A percentile compares a stretch with the other conserved stretches of the same genome.
Evolutionary conservation across 2,888 invertebrate genomes (phyloP).

Genomic region (Dichetophora obliterata): DNA sequence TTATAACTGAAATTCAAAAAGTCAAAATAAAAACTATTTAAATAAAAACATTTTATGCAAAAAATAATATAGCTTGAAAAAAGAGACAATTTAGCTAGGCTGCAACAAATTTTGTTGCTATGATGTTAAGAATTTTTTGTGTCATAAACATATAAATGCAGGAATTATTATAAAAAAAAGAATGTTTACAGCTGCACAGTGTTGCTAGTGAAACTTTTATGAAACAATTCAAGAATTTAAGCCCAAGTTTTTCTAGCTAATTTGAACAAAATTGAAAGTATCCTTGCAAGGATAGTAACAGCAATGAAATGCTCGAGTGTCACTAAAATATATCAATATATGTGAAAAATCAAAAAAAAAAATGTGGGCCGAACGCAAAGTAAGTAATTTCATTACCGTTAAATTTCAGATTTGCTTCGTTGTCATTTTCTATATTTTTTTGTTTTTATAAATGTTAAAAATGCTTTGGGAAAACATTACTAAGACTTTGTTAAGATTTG

Average conservation of each 20-base stretch:
- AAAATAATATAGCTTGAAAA: neutral
- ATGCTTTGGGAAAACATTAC: neutral
- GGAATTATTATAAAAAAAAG: too few species aligned
- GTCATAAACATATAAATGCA: too few species aligned
- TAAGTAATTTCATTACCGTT: conserved; percentile 34
- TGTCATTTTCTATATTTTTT: neutral
- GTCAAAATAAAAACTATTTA: neutral
- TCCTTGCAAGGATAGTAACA: neutral
- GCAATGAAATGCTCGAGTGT: neutral
- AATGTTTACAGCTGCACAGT: too few species aligned
- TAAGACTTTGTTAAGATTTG: too few species aligned
- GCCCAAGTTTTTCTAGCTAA: neutral
- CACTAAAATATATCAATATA: neutral
- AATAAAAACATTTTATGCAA: neutral
- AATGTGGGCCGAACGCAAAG: conserved; percentile 45
- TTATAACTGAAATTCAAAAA: conserved; percentile 12
- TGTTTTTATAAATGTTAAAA: neutral
- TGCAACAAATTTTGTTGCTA: too few species aligned
- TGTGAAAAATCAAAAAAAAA: conserved; percentile 36
- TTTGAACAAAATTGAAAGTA: neutral
- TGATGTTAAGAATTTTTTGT: too few species aligned
- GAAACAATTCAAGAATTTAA: neutral
- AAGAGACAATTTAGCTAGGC: too few species aligned
- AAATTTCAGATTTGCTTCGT: neutral
- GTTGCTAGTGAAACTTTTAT: too few species aligned